Percentiles rank a stretch among this genome's conserved stretches.
Evolutionary conservation across 2,113 vertebrate genomes (phyloP).

Genomic region (Megalops atlanticus): DNA sequence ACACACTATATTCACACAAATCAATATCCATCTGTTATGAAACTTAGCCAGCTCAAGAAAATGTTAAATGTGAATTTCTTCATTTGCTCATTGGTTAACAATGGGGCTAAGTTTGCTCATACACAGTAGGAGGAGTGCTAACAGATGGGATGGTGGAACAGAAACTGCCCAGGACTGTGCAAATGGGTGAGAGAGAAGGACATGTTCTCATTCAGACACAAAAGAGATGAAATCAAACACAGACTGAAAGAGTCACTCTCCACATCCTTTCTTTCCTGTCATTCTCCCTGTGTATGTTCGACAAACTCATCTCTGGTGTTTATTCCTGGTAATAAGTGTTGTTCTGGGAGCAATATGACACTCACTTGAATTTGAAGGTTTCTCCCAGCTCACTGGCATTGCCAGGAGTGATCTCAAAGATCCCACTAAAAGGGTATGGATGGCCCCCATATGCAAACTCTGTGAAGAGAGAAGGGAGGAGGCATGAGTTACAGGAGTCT

Average conservation of each 20-base stretch:
- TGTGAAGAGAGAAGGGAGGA: conserved; percentile 59
- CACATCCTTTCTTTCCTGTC: neutral
- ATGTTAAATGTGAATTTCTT: too few relatives aligned
- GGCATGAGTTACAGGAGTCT: conserved; percentile 26
- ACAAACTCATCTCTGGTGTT: neutral
- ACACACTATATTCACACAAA: too few relatives aligned
- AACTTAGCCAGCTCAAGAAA: too few relatives aligned
- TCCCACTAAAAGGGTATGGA: conserved; percentile 92
- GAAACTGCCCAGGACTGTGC: neutral
- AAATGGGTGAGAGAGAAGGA: neutral
- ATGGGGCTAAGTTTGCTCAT: neutral
- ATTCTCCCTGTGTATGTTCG: neutral
- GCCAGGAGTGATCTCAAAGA: conserved; percentile 92
- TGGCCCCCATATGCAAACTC: conserved; percentile 94
- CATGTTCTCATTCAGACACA: neutral
- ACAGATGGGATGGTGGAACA: neutral
- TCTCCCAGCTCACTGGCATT: conserved; percentile 87
- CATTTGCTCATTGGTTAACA: neutral
- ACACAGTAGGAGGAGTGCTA: neutral
- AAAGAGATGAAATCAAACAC: too few relatives aligned
- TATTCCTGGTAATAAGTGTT: neutral
- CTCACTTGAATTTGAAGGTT: conserved; percentile 96
- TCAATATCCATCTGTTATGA: too few relatives aligned
- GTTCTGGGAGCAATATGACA: neutral
- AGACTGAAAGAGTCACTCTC: neutral